Evolutionary conservation across 2,797 vertebrate species (phyloP), one percentile per base, ranked within the genome.

Genomic region (Eulemur rubriventer): DNA sequence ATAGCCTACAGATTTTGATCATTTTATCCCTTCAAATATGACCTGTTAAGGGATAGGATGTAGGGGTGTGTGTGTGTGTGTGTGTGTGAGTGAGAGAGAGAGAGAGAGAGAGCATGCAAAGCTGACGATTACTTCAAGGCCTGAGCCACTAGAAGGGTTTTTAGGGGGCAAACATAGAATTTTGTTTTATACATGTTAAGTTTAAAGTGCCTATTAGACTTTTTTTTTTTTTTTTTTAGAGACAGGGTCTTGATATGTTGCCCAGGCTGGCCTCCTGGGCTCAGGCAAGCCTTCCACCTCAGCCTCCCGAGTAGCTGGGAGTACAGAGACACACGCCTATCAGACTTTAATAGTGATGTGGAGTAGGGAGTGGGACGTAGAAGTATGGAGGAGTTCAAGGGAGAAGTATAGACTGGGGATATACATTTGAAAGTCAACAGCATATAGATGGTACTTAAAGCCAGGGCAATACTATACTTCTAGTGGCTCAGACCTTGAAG

Each of bases 11-110:
- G 43, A 89, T 63, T 86, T 78, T 89, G 67, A 76, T 65, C 24
- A 79, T 89, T 92, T 86, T 52, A 87, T 79, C 43, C 81, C 57
- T 94, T 96, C 52, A 93, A 55, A 82, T 89, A 94, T 55, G 57
- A 75, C 35, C 46, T 89, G 11, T 67, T 65, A 20, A 22, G 72
- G 41, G 50, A 67, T 18, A 87, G n/a, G 63, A 80, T 70, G 38
- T 80, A n/a, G 12, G 46, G 30, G 8, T 10, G 55, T 4, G 55
- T 4, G 20, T 55, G 52, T 22, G 52, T 55, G 52, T 55, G 52
- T 52, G 50, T 7, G 17, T 18, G 50, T 6, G 50, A 0, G 18
- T 2, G 17, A 7, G 52, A 20, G 52, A 55, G 52, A 52, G 17
- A 52, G 52, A 52, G 46, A 48, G 50, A 52, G 50, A 52, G 50